A percentile compares a stretch with the other conserved stretches of the same genome.
Evolutionary conservation across 2,797 vertebrate genomes (phyloP).

Genomic region (Oreortyx pictus): DNA sequence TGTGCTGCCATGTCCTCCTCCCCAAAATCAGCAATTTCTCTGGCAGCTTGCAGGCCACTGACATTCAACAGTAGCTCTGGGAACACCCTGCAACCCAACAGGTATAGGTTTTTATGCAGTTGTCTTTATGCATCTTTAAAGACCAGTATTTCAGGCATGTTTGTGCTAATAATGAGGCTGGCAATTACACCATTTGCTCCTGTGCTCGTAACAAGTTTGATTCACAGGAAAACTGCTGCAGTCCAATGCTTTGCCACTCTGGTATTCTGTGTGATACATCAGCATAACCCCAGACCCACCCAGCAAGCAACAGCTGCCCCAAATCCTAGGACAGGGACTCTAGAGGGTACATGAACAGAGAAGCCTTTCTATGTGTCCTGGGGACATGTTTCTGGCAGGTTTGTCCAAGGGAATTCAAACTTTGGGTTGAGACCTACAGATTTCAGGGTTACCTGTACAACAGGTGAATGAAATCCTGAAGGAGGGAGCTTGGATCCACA

Average conservation of each 20-base stretch:
- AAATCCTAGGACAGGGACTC: neutral
- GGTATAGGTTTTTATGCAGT: neutral
- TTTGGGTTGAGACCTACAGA: accelerated
- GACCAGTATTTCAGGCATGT: neutral
- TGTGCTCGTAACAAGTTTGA: neutral
- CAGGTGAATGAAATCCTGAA: neutral
- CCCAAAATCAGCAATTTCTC: neutral
- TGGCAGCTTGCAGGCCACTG: neutral
- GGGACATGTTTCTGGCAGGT: neutral
- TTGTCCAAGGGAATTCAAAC: neutral
- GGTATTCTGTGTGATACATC: accelerated
- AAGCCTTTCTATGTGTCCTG: neutral
- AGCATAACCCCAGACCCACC: neutral
- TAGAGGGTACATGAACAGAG: neutral
- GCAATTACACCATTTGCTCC: neutral
- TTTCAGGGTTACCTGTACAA: neutral
- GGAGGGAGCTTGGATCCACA: neutral
- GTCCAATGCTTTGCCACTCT: neutral
- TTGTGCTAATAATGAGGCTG: neutral
- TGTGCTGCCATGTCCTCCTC: neutral
- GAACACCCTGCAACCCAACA: accelerated
- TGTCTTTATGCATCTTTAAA: neutral
- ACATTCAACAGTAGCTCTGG: neutral
- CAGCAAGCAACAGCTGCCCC: neutral
- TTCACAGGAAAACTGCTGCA: neutral